Evolutionary conservation across 1,140 invertebrate genomes (phyloP).

Genomic region (Macrobrachium nipponense): DNA sequence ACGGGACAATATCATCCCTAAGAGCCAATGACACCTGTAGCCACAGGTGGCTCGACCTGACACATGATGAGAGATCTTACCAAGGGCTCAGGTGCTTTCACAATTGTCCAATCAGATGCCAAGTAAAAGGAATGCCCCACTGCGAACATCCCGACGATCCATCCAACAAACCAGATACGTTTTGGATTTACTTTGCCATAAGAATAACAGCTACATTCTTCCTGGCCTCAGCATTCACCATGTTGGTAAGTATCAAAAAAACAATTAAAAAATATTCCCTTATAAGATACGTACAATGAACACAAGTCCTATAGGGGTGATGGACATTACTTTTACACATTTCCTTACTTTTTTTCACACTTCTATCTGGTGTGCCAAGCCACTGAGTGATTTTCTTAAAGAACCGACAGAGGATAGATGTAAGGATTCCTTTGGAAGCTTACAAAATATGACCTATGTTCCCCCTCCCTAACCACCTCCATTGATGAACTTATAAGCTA

Average conservation of each 20-base stretch:
- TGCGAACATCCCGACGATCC: conserved; percentile 32
- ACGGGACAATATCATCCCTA: neutral
- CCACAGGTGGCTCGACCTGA: neutral
- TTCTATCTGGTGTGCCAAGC: no score
- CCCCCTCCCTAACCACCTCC: no score
- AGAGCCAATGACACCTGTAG: neutral
- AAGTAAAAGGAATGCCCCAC: neutral
- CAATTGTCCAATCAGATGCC: conserved; percentile 8
- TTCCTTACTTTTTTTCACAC: no score
- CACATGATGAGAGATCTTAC: neutral
- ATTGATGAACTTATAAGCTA: no score
- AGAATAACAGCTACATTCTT: conserved; percentile 81
- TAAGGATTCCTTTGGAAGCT: no score
- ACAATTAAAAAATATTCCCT: no score
- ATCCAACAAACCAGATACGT: conserved; percentile 11
- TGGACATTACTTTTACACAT: no score
- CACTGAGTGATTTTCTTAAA: no score
- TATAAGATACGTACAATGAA: no score
- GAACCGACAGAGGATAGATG: no score
- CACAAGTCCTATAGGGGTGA: no score
- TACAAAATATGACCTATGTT: no score
- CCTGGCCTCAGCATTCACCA: conserved; percentile 75
- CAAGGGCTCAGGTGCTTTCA: neutral
- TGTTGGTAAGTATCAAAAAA: conserved; percentile 71
- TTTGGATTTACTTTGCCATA: conserved; percentile 81